Conservation (phyloP, 2,888 invertebrate genomes). For the Caenorhabditis japonica region DNA sequence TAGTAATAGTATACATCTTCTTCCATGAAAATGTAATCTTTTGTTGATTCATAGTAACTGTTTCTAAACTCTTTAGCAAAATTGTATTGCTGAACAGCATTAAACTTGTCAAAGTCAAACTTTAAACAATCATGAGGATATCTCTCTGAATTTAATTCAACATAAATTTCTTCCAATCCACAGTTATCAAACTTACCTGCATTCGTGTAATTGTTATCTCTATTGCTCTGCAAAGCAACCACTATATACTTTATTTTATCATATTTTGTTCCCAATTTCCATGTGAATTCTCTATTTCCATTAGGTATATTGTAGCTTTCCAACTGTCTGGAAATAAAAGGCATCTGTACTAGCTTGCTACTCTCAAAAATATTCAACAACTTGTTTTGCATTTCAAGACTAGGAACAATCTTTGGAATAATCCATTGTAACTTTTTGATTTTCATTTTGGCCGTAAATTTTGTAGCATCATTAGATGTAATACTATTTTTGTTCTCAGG, state of each 20-base stretch:
- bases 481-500: conserved; percentile 62
- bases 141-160: no score
- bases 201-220: conserved; percentile 65
- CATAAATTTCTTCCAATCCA: conserved; percentile 64
- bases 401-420: conserved; percentile 65
- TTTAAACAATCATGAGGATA: conserved; percentile 63
- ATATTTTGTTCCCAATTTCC: conserved; percentile 68
- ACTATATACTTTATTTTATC: conserved; percentile 66
- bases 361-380: conserved; percentile 58
- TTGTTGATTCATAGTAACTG: conserved; percentile 55
- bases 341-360: no score
- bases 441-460: conserved; percentile 57
- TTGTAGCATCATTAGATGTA: conserved; percentile 53
- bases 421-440: conserved; percentile 68
- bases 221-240: conserved; percentile 53
- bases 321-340: no score
- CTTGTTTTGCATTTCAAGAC: conserved; percentile 68
- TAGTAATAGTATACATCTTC: no score
- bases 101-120: conserved; percentile 58
- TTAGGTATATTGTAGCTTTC: conserved; percentile 68
- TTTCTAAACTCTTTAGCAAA: conserved; percentile 64
- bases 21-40: conserved; percentile 59
- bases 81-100: no score
- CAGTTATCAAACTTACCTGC: conserved; percentile 64
- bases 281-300: conserved; percentile 66